phyloP scores from a whole-genome alignment of 2,888 invertebrate genomes.

The Athalia rosae region DNA sequence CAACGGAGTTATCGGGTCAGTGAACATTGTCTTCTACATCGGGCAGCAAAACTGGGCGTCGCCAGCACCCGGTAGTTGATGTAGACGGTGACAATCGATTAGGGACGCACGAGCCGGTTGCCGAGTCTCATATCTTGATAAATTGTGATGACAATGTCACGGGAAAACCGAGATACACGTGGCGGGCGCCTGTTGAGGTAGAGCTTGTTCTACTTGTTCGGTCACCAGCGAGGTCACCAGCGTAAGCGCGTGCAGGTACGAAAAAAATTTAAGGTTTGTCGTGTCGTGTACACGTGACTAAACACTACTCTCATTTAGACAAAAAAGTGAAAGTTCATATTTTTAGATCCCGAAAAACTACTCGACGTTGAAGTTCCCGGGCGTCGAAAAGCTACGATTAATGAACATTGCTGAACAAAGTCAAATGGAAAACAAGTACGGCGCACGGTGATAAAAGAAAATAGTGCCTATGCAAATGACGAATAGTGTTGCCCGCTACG shows the following conservation, averaged over 20 bases:
- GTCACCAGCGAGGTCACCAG: too few species aligned
- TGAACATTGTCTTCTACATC: not conserved
- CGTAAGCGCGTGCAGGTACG: too few species aligned
- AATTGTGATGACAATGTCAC: not conserved
- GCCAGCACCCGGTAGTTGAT: not conserved
- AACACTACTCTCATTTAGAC: too few species aligned
- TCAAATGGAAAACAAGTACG: not conserved
- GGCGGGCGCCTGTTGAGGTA: too few species aligned
- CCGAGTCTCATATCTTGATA: slow-evolving; percentile 12
- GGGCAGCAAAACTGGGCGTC: not conserved
- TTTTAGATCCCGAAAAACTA: not conserved
- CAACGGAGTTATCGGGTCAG: not conserved
- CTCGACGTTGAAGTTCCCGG: not conserved
- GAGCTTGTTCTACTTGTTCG: too few species aligned
- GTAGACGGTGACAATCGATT: slow-evolving; percentile 4
- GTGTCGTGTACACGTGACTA: too few species aligned
- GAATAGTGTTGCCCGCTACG: slow-evolving; percentile 48
- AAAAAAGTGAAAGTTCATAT: not conserved
- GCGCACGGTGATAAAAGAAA: too few species aligned
- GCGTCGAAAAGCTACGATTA: not conserved
- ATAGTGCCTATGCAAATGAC: slow-evolving; percentile 50
- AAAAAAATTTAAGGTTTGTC: too few species aligned
- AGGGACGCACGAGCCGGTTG: not conserved
- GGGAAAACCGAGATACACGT: not conserved
- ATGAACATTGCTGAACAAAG: not conserved